These are phyloP conservation scores for Rattus rattus DNA, from an alignment of 2,113 vertebrate genomes.

Conservation along the genomic window DNA sequence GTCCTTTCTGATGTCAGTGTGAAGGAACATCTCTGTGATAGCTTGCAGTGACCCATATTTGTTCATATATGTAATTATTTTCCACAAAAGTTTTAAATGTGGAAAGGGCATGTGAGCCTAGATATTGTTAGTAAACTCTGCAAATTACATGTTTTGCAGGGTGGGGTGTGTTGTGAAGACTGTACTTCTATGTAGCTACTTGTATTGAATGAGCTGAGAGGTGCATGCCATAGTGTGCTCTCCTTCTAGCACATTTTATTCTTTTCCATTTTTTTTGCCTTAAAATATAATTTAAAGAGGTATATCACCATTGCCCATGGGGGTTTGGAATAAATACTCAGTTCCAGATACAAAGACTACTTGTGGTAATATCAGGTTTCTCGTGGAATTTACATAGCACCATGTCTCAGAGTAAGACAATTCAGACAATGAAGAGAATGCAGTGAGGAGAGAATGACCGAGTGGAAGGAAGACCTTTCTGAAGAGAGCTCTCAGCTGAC, in stretches of 20 bases:
- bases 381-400: slow-evolving; percentile 29
- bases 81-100: neutral
- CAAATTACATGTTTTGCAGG: neutral
- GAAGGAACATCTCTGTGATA: neutral
- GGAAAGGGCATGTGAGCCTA: neutral
- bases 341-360: neutral
- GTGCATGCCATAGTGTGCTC: neutral
- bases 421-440: slow-evolving; percentile 37
- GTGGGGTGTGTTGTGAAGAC: neutral
- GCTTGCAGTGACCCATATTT: neutral
- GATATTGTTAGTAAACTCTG: neutral
- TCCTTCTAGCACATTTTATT: neutral
- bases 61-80: neutral
- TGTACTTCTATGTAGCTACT: neutral
- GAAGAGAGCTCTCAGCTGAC: neutral
- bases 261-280: neutral
- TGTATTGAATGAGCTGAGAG: neutral
- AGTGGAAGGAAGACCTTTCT: neutral
- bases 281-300: neutral
- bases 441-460: slow-evolving; percentile 11
- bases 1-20: slow-evolving; percentile 41
- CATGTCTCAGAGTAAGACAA: slow-evolving; percentile 17
- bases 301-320: neutral
- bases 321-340: neutral
- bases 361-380: neutral